Evolutionary conservation across 1,140 invertebrate genomes (phyloP).

Genomic region (Drosophila virilis): DNA sequence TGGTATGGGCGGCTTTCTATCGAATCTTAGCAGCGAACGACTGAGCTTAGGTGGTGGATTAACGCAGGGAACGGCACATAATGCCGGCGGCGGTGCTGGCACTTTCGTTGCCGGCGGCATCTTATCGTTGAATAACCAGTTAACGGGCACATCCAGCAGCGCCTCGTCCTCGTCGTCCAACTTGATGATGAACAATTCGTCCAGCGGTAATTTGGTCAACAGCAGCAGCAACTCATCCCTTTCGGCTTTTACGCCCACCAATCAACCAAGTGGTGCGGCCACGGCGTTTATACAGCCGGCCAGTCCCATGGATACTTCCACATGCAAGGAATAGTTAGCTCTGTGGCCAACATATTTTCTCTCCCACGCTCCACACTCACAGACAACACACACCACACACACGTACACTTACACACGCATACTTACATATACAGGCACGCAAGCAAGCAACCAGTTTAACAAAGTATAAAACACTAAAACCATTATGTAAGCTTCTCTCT

Average conservation of each 20-base stretch:
- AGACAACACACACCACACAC: slow-evolving; percentile 23
- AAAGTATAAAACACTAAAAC: slow-evolving; percentile 55
- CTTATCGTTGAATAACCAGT: slow-evolving; percentile 52
- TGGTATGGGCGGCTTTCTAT: slow-evolving; percentile 59
- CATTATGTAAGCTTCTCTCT: slow-evolving; percentile 59
- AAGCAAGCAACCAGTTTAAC: slow-evolving; percentile 73
- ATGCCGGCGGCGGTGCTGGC: slow-evolving; percentile 39
- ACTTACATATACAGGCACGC: slow-evolving; percentile 49
- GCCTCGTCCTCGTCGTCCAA: slow-evolving; percentile 73
- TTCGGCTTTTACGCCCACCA: slow-evolving; percentile 80
- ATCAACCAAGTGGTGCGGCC: slow-evolving; percentile 62
- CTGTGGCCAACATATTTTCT: slow-evolving; percentile 43
- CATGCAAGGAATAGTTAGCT: slow-evolving; percentile 76
- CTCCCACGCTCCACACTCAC: slow-evolving; percentile 18
- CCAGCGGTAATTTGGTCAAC: slow-evolving; percentile 71
- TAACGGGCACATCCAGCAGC: slow-evolving; percentile 48
- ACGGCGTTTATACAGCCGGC: slow-evolving; percentile 86
- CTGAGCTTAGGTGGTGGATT: slow-evolving; percentile 55
- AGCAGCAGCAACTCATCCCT: slow-evolving; percentile 75
- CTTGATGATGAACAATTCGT: slow-evolving; percentile 81
- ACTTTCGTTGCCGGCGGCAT: slow-evolving; percentile 69
- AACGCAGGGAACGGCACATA: slow-evolving; percentile 7
- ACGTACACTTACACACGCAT: slow-evolving; percentile 27
- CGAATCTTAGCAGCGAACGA: slow-evolving; percentile 67
- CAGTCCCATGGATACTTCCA: slow-evolving; percentile 88